Conservation (phyloP, 2,888 invertebrate genomes). For the Andricus curvator region DNA sequence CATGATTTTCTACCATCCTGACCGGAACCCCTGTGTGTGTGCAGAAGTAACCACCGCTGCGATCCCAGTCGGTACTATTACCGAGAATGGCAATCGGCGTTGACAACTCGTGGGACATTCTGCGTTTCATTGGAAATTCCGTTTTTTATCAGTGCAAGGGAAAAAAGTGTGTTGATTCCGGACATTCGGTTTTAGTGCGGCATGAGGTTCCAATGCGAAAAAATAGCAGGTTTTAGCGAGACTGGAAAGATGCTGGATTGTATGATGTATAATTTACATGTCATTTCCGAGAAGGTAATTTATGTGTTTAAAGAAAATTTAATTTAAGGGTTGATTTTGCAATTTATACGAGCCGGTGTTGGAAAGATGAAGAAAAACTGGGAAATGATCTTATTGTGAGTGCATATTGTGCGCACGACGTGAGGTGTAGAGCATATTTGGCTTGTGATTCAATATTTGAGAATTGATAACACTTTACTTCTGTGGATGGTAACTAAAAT, state of each 20-base stretch:
- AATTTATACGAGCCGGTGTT: not conserved
- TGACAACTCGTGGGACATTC: conserved; percentile 39
- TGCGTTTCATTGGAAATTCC: conserved; percentile 26
- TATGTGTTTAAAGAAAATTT: not conserved
- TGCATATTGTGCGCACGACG: too few relatives aligned
- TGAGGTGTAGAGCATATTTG: too few relatives aligned
- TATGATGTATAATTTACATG: conserved; percentile 28
- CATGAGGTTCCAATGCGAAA: conserved; percentile 18
- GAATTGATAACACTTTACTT: too few relatives aligned
- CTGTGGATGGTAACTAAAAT: too few relatives aligned
- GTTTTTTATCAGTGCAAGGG: conserved; percentile 8
- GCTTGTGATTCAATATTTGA: too few relatives aligned
- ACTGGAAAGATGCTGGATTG: conserved; percentile 31
- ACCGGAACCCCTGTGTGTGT: conserved; percentile 19
- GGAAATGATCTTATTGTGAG: too few relatives aligned
- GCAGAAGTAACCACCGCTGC: conserved; percentile 1
- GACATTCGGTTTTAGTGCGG: conserved; percentile 8
- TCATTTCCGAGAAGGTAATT: conserved; percentile 23
- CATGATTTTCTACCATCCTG: conserved; percentile 39
- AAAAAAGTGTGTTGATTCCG: conserved; percentile 15
- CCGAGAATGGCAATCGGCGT: conserved; percentile 38
- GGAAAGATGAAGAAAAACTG: too few relatives aligned
- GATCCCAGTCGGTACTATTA: conserved; percentile 22
- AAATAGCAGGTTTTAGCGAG: not conserved
- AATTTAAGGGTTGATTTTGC: not conserved